Evolutionary conservation across 2,888 invertebrate species (phyloP), one percentile per base, ranked within the genome.

Genomic region (Unio delphinus): DNA sequence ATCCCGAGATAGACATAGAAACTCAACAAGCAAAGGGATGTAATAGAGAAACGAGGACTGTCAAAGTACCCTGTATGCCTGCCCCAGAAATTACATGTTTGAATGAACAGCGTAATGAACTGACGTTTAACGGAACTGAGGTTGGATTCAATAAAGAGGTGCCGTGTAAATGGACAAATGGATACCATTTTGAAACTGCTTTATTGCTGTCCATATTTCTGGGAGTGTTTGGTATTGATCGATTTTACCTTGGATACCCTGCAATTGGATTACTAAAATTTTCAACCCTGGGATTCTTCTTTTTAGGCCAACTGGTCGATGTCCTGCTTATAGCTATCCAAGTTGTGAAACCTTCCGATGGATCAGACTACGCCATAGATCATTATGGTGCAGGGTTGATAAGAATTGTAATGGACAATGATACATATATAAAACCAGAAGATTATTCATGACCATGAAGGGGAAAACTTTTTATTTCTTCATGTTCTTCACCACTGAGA

Each of bases 231-330:
- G 99, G 99, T 26, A 92, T 96, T 34, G 99, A 99, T 89, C 92
- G 99, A 73, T 98, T 99, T 91, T 99, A 99, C 88, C 92, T 99
- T n/a, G 99, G 99, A 54, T 99, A 99, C 90, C 97, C 97, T 67
- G 98, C 97, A 1, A 93, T 99, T 79, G 99, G 98, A 0, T 91
- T 98, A 74, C 93, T 98, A 45, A 99, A 99, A 90, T 93, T 99
- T 76, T 96, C 97, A 88, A 98, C 99, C 0, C 91, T 98, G 68
- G 99, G 99, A 23, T 98, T 98, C 88, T 95, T 99, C 93, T 97
- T 99, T 87, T 92, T 99, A 55, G 91, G 98, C 64, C 98, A 99
- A 90, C 91, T 99, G 55, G 91, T 97, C 74, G 99, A 99, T 91
- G 95, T 99, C 61, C 94, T 99, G 85, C 92, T 99, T 30, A 99